Conservation (phyloP, 1,140 invertebrate species). For the Scylla paramamosain region DNA sequence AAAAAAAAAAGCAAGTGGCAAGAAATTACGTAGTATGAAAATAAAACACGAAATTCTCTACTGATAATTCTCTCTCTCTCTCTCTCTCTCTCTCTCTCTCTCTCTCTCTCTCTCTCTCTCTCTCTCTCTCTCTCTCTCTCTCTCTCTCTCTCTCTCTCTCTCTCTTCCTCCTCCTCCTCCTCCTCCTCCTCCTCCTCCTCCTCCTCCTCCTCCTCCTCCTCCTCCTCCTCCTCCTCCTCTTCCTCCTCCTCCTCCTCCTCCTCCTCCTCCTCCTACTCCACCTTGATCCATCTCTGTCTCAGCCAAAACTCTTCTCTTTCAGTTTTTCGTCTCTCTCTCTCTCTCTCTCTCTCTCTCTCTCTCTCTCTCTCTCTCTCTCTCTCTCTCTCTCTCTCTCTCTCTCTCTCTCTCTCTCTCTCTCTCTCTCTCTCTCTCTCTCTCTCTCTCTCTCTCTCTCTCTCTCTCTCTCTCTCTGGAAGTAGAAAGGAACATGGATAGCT, state of each 20-base stretch:
- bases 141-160: not conserved
- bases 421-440: not conserved
- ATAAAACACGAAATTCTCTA: no score
- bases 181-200: not conserved
- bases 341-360: not conserved
- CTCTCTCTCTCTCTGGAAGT: not conserved
- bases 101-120: slow-evolving; percentile 57
- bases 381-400: slow-evolving; percentile 58
- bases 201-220: not conserved
- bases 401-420: slow-evolving; percentile 53
- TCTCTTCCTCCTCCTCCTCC: not conserved
- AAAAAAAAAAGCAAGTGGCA: no score
- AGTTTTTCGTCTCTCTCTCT: slow-evolving; percentile 19
- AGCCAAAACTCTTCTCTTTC: no score
- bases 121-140: slow-evolving; percentile 14
- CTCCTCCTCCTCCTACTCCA: not conserved
- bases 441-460: not conserved
- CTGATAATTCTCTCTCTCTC: slow-evolving; percentile 27
- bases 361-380: slow-evolving; percentile 56
- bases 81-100: slow-evolving; percentile 61
- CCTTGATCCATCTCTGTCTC: not conserved
- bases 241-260: not conserved
- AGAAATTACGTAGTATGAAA: no score
- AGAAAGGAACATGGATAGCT: not conserved
- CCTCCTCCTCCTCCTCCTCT: no score